phyloP scores from a whole-genome alignment of 2,113 vertebrate genomes.

The Numida meleagris region DNA sequence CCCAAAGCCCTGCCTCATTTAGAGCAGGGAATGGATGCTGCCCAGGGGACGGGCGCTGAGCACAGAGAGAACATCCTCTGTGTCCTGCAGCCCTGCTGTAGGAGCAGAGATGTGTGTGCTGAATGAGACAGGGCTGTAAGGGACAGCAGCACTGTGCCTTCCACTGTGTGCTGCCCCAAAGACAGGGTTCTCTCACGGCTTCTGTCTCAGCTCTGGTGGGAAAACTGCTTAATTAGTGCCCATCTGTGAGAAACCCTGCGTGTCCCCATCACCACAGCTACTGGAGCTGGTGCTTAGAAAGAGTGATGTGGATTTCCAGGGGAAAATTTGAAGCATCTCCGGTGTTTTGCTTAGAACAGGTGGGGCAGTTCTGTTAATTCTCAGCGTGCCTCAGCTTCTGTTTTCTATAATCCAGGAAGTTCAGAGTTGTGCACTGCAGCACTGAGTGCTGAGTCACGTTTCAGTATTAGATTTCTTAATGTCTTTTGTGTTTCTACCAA shows the following conservation, averaged over 20 bases:
- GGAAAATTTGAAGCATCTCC: neutral
- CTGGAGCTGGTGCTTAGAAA: neutral
- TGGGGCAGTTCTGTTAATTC: neutral
- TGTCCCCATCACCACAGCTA: neutral
- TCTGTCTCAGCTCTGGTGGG: neutral
- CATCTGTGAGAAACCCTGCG: neutral
- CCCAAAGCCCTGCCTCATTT: neutral
- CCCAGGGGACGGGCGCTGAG: neutral
- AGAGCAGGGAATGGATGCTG: neutral
- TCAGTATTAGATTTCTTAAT: neutral
- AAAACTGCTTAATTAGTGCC: slow-evolving; percentile 6
- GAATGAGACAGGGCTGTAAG: neutral
- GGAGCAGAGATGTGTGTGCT: neutral
- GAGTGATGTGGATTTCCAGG: rapidly evolving
- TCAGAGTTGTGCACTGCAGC: neutral
- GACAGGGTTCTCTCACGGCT: neutral
- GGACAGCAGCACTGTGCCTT: neutral
- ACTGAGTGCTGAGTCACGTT: neutral
- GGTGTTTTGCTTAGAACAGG: neutral
- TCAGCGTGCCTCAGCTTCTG: neutral
- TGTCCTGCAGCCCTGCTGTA: neutral
- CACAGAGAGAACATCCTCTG: neutral
- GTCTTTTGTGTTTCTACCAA: neutral
- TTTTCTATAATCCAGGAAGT: neutral
- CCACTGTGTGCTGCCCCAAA: rapidly evolving